Conservation (phyloP, 2,888 invertebrate genomes). For the Prosapia bicincta region DNA sequence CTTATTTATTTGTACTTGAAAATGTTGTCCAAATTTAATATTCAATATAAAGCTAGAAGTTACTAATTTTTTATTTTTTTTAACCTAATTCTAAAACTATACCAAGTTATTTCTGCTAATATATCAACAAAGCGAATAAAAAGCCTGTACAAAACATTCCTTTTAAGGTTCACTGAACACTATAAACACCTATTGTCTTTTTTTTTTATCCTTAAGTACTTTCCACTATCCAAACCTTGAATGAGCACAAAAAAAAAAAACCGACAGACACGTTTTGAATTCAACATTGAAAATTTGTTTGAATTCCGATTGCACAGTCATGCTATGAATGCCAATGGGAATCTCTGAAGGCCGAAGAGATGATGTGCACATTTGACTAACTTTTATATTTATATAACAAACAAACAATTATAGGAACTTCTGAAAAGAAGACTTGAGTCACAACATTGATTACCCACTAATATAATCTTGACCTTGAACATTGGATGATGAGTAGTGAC, state of each 20-base stretch:
- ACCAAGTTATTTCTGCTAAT: no score
- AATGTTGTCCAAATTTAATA: no score
- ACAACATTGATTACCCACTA: not conserved
- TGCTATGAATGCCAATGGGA: not conserved
- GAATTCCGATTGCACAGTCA: not conserved
- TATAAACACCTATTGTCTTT: not conserved
- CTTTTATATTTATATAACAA: not conserved
- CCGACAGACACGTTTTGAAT: not conserved
- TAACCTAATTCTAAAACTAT: no score
- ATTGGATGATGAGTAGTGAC: not conserved
- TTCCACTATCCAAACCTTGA: not conserved
- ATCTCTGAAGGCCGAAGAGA: not conserved
- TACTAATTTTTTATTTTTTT: no score
- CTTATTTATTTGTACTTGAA: no score
- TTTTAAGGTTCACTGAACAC: not conserved
- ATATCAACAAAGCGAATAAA: no score
- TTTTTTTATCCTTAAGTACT: not conserved
- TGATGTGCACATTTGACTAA: not conserved
- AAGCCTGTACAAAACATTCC: no score
- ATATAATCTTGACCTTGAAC: not conserved
- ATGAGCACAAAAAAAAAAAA: not conserved
- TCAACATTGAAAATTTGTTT: not conserved
- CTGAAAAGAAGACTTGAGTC: not conserved
- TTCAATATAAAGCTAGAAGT: no score
- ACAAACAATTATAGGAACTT: not conserved